Percentiles rank a stretch among this genome's conserved stretches.
Evolutionary conservation across 2,113 vertebrate genomes (phyloP).

Genomic region (Gallinago paraguaiae): DNA sequence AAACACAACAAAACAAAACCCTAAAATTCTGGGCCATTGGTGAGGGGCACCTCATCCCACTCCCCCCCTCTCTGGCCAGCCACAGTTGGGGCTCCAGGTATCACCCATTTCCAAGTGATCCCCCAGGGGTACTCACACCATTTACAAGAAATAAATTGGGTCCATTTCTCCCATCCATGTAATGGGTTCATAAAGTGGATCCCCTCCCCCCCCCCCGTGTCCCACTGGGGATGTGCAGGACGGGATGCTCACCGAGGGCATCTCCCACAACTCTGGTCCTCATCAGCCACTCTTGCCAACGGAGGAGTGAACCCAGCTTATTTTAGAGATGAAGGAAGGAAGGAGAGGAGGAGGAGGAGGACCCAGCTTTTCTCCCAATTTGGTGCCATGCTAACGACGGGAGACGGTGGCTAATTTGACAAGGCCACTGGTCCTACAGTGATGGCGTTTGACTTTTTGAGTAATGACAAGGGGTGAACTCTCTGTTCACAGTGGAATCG

Average conservation of each 20-base stretch:
- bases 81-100: background rate
- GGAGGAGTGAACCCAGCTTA: background rate
- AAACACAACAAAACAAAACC: background rate
- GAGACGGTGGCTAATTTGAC: slow-evolving; percentile 52
- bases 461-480: slow-evolving; percentile 37
- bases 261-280: background rate
- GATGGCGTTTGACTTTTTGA: slow-evolving; percentile 57
- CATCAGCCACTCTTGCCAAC: rapidly evolving
- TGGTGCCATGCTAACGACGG: background rate
- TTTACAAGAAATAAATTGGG: background rate
- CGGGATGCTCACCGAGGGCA: background rate
- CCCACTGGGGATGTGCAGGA: too few species aligned
- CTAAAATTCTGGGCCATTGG: rapidly evolving
- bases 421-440: slow-evolving; percentile 23
- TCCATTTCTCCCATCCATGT: background rate
- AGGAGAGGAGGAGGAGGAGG: background rate
- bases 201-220: background rate
- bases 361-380: background rate
- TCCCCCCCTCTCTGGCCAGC: background rate
- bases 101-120: background rate
- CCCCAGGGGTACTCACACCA: background rate
- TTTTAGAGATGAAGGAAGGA: background rate
- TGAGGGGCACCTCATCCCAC: background rate
- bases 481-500: slow-evolving; percentile 1
- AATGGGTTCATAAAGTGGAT: too few species aligned